Evolutionary conservation across 1,140 invertebrate genomes (phyloP), one percentile per base, ranked within the genome.

Genomic region (Bombyx mandarina): DNA sequence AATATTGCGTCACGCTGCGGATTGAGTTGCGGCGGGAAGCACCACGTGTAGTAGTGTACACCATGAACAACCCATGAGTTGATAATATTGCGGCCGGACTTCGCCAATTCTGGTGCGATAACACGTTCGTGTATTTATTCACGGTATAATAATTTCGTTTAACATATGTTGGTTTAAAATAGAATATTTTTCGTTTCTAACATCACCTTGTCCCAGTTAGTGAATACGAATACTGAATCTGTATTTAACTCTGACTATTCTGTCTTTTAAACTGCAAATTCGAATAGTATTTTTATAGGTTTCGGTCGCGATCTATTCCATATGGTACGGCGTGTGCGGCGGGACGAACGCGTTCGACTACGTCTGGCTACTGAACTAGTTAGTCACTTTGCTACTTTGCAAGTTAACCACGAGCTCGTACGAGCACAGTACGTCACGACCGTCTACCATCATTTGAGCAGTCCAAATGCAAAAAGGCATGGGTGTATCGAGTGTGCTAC

Each of bases 1-100:
- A 80, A 82, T 69, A 83, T 87, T 86, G 81, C 84, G 84, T 87
- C 84, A 87, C 73, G 71, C 69, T 67, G 61, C 67, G 61, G 67
- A 56, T 56, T 53, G 65, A 62, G 62, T 57, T 53, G 58, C 64
- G 69, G 74, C 75, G 73, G 72, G 71, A 79, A 78, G 67, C 66
- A 85, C 78, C 82, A 84, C 82, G 81, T 85, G 82, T 57, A 61
- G 56, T 52, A 53, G 49, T 47, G 57, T 66, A 70, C 69, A 77
- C 75, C 69, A 77, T 77, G 59, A 72, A 69, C 71, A 48, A 63
- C 53, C 65, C 70, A 68, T 72, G 58, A 52, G 58, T 59, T 72
- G 74, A 82, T 79, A 79, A 78, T 56, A 61, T 6, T 54, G 60
- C 65, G 55, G 62, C 43, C 26, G 8, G 44, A 48, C 26, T 67